These are phyloP conservation scores for Panagrolaimus sp. DNA, from an alignment of 1,140 invertebrate genomes.

Conservation along the genomic window DNA sequence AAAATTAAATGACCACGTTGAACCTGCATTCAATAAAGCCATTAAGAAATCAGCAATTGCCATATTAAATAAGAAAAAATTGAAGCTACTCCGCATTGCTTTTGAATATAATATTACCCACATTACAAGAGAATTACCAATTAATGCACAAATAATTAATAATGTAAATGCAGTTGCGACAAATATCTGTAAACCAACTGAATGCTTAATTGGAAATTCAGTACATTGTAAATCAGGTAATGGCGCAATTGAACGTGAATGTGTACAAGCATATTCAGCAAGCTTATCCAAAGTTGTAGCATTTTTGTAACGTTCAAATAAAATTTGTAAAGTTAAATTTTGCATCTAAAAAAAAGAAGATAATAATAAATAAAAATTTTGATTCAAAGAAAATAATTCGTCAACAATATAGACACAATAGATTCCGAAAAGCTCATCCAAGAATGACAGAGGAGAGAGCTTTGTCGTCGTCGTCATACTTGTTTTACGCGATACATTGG, in stretches of 20 bases:
- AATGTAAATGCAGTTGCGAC: constrained; percentile 20
- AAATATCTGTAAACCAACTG: constrained; percentile 15
- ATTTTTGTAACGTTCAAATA: neutral
- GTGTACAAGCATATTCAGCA: neutral
- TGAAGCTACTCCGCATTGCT: constrained; percentile 24
- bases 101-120: constrained; percentile 18
- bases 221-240: constrained; percentile 18
- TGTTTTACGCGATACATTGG: too few species aligned
- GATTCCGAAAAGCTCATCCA: too few species aligned
- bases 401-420: too few species aligned
- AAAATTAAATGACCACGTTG: constrained; percentile 28
- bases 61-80: constrained; percentile 30
- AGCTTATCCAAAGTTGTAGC: neutral
- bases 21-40: constrained; percentile 21
- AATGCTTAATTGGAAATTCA: constrained; percentile 23
- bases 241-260: neutral
- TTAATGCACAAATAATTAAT: constrained; percentile 16
- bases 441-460: too few species aligned
- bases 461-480: too few species aligned
- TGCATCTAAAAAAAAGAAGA: neutral
- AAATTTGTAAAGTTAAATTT: neutral
- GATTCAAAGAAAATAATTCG: neutral
- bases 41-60: constrained; percentile 27
- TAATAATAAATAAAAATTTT: too few species aligned
- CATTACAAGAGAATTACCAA: constrained; percentile 22